These are phyloP conservation scores for Pristionchus mayeri DNA, from an alignment of 2,888 invertebrate species.

Conservation along the genomic window DNA sequence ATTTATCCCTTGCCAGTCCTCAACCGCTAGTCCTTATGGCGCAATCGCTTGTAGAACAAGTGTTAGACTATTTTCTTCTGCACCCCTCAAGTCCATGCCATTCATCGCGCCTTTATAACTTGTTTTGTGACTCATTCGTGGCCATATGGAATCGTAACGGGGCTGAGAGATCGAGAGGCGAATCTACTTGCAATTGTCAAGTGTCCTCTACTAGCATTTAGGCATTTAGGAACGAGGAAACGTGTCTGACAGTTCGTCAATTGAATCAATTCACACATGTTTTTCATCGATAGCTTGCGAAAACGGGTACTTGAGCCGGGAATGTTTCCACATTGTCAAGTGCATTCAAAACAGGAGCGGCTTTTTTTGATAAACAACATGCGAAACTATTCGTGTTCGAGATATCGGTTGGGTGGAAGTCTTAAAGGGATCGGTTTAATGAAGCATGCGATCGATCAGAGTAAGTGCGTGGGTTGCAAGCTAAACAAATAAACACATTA, in stretches of 20 bases:
- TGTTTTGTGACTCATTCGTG: neutral
- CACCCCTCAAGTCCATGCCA: too few relatives aligned
- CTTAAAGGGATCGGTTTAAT: too few relatives aligned
- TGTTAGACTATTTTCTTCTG: too few relatives aligned
- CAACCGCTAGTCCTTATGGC: too few relatives aligned
- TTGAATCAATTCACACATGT: neutral
- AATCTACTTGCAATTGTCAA: neutral
- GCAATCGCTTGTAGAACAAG: too few relatives aligned
- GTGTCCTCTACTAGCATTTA: too few relatives aligned
- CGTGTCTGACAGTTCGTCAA: neutral
- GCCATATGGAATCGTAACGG: neutral
- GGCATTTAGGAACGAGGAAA: neutral
- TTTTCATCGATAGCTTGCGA: conserved; percentile 1
- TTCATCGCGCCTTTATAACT: neutral
- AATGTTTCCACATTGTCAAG: conserved; percentile 32
- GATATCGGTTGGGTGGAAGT: too few relatives aligned
- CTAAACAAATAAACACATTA: too few relatives aligned
- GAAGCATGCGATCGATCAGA: too few relatives aligned
- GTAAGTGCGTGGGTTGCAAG: too few relatives aligned
- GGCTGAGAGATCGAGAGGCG: neutral
- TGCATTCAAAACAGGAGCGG: neutral
- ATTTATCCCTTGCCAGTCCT: neutral
- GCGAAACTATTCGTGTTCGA: too few relatives aligned
- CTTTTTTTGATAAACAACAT: too few relatives aligned
- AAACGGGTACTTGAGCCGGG: conserved; percentile 41